Evolutionary conservation across 2,888 invertebrate species (phyloP), one percentile per base, ranked within the genome.

Genomic region (Acronicta psi): DNA sequence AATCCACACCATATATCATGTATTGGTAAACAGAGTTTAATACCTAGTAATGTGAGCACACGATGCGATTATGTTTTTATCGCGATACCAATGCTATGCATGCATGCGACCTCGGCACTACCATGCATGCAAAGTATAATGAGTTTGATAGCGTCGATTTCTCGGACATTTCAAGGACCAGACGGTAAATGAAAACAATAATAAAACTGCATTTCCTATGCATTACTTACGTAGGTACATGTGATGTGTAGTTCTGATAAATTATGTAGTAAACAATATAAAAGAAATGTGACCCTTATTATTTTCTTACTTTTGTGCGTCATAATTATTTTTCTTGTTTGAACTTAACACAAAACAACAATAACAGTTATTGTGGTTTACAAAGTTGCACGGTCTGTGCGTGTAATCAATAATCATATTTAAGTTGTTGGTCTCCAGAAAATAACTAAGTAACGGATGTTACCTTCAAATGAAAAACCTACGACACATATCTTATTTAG

Each of bases 101-200:
- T 74, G 59, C 65, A 77, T 66, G 74, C 56, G 71, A 71, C 77
- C 76, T 79, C 68, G 63, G 55, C 52, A 51, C 66, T 72, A 69
- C 72, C 69, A 66, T 74, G 75, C 75, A 76, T 69, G 73, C 69
- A 52, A 69, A 61, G 37, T 60, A 53, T 66, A 76, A 74, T 59
- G 58, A 64, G 64, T 58, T 59, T 64, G 58, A 65, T 73, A 71
- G 52, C 57, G 54, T 58, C 51, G 38, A 57, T 65, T 72, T 71
- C 66, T 60, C 41, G 57, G 60, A 59, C 51, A 52, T 68, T 75
- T 76, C 74, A 79, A 73, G 80, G 71, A 69, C 64, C 37, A 47
- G 40, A 34, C 64, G 42, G 50, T 47, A 43, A 50, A 49, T 49
- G 34, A 59, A 60, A 59, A 63, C 56, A 69, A 63, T 52, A 46